phyloP scores from a whole-genome alignment of 2,797 vertebrate species.

The Antrozous pallidus region DNA sequence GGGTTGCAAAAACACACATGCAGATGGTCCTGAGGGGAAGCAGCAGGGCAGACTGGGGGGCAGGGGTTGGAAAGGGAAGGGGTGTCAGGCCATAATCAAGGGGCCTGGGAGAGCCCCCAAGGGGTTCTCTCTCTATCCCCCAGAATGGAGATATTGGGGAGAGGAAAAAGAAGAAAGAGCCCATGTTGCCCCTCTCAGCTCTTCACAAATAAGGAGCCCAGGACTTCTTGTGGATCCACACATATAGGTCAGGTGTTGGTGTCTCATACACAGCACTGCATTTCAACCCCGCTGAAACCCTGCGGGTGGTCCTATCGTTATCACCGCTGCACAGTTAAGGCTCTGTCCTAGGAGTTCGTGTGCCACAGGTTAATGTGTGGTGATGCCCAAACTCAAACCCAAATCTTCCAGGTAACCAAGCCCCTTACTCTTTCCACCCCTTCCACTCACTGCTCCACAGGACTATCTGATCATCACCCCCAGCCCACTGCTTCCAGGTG shows the following conservation, averaged over 20 bases:
- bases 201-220: not conserved
- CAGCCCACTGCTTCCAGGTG: not conserved
- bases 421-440: not conserved
- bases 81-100: not conserved
- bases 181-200: not conserved
- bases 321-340: not conserved
- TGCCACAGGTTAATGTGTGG: not conserved
- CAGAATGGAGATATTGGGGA: not conserved
- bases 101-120: not conserved
- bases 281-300: not conserved
- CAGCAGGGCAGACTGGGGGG: not conserved
- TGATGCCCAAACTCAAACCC: not conserved
- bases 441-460: not conserved
- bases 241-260: not conserved
- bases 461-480: not conserved
- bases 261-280: not conserved
- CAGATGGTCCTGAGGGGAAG: not conserved
- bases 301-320: no score
- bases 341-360: not conserved
- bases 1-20: not conserved
- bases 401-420: not conserved
- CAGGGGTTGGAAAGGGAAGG: not conserved
- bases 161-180: not conserved
- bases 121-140: no score
- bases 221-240: not conserved